phyloP scores from a whole-genome alignment of 1,140 invertebrate species.

The Colletes latitarsis region DNA sequence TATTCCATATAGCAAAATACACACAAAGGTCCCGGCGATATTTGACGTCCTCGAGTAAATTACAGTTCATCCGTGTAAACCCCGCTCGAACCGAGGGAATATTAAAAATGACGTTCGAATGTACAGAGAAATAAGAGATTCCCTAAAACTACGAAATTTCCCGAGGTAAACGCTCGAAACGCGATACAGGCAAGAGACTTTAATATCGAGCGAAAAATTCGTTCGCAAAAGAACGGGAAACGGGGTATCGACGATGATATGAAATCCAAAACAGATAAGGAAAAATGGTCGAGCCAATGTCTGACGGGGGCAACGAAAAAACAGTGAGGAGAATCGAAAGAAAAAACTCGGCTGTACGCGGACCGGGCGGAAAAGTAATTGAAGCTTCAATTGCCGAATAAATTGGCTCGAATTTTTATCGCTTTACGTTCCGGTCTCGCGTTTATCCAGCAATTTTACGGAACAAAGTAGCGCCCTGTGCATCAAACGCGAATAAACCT shows the following conservation, averaged over 20 bases:
- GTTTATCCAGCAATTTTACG: constrained; percentile 31
- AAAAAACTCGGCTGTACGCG: constrained; percentile 26
- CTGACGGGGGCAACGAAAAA: background rate
- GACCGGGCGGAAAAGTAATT: constrained; percentile 47
- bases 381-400: constrained; percentile 60
- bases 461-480: constrained; percentile 19
- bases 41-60: background rate
- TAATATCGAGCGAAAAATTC: constrained; percentile 38
- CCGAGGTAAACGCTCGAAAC: background rate
- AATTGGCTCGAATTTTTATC: constrained; percentile 57
- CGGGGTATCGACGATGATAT: background rate
- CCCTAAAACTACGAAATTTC: constrained; percentile 29
- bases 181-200: constrained; percentile 16
- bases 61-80: background rate
- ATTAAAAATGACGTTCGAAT: background rate
- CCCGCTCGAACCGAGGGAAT: background rate
- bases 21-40: background rate
- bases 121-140: background rate
- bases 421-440: background rate
- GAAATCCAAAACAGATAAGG: constrained; percentile 39
- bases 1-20: background rate
- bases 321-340: background rate
- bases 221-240: background rate
- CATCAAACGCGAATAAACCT: constrained; percentile 14
- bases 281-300: constrained; percentile 12